Evolutionary conservation across 2,113 vertebrate species (phyloP).

Genomic region (Benitochromis conjunctus): DNA sequence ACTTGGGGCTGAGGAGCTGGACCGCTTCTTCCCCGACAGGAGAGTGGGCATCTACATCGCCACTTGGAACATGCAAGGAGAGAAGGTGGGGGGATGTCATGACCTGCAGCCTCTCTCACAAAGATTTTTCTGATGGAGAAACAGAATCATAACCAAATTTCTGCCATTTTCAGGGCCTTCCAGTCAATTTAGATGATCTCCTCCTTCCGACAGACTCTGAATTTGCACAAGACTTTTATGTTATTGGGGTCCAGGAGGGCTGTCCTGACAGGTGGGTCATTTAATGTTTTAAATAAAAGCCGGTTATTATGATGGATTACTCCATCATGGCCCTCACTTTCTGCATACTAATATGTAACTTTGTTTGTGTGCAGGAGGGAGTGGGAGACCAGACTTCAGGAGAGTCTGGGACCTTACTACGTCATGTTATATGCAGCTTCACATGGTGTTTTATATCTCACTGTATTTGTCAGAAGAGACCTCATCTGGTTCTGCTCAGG

Average conservation of each 20-base stretch:
- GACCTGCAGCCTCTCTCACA: background rate
- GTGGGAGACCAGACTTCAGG: conserved; percentile 93
- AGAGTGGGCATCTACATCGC: conserved; percentile 83
- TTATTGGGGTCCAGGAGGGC: conserved; percentile 94
- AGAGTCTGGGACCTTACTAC: conserved; percentile 89
- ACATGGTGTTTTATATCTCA: conserved; percentile 89
- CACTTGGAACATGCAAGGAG: conserved; percentile 99
- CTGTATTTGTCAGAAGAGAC: conserved; percentile 87
- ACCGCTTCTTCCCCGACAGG: conserved; percentile 89
- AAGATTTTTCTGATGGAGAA: background rate
- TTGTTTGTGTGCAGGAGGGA: conserved; percentile 78
- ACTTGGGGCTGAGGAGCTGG: conserved; percentile 90
- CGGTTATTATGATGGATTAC: background rate
- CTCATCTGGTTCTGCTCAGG: conserved; percentile 99
- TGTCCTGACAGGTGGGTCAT: conserved; percentile 87
- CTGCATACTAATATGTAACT: background rate
- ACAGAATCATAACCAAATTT: background rate
- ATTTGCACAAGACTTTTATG: conserved; percentile 91
- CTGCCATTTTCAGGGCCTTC: conserved; percentile 77
- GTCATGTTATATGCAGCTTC: conserved; percentile 86
- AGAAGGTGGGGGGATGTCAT: conserved; percentile 74
- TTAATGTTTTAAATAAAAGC: background rate
- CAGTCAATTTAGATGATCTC: conserved; percentile 86
- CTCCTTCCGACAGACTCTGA: conserved; percentile 89
- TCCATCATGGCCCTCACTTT: background rate